phyloP scores from a whole-genome alignment of 2,888 invertebrate species.

The Caenorhabditis zanzibari region DNA sequence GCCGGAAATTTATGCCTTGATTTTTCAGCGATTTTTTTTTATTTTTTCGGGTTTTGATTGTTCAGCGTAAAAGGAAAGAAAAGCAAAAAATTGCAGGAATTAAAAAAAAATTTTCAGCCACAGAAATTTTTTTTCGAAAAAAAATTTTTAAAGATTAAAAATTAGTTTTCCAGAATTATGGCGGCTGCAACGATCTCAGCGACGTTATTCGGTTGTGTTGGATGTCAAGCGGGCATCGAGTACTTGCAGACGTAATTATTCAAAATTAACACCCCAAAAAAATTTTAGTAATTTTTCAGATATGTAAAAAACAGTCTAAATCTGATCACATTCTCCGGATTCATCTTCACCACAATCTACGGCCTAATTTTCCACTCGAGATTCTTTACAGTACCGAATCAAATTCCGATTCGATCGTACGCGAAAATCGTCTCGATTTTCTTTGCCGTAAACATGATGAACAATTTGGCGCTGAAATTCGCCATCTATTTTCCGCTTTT shows the following conservation, averaged over 20 bases:
- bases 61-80: neutral
- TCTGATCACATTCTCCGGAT: conserved; percentile 76
- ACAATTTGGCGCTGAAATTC: conserved; percentile 95
- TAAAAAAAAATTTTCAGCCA: neutral
- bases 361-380: conserved; percentile 73
- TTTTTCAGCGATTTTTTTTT: neutral
- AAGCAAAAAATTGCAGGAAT: neutral
- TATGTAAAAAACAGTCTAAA: conserved; percentile 68
- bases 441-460: conserved; percentile 92
- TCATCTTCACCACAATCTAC: conserved; percentile 72
- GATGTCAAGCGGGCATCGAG: conserved; percentile 78
- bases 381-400: conserved; percentile 72
- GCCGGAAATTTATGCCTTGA: neutral
- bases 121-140: too few relatives aligned
- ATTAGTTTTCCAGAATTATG: conserved; percentile 36
- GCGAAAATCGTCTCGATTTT: conserved; percentile 90
- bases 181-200: conserved; percentile 62
- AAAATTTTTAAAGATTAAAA: conserved; percentile 1
- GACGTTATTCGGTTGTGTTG: conserved; percentile 72
- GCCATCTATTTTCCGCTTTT: conserved; percentile 98
- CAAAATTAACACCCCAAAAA: neutral
- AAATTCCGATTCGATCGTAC: conserved; percentile 72
- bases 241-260: conserved; percentile 71
- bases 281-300: conserved; percentile 51
- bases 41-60: neutral